These are phyloP conservation scores for Strongylocentrotus purpuratus DNA, from an alignment of 35 echinoderm and acorn worm genomes.

Conservation along the genomic window DNA sequence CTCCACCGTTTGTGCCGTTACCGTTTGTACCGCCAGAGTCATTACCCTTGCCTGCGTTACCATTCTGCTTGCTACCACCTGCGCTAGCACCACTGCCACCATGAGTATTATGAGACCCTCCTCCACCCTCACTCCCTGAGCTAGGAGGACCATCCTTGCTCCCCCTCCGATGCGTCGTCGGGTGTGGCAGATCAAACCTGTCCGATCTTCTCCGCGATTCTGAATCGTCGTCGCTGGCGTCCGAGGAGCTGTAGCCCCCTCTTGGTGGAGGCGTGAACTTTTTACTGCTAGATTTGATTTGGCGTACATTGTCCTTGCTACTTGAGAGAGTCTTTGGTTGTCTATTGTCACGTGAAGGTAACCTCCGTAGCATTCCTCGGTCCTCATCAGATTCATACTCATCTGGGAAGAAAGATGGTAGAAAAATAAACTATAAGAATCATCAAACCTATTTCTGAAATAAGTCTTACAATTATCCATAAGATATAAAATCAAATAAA, in stretches of 20 bases:
- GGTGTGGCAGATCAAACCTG: constrained; percentile 77
- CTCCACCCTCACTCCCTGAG: constrained; percentile 70
- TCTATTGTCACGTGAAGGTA: constrained; percentile 60
- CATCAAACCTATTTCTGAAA: not conserved
- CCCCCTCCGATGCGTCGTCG: constrained; percentile 73
- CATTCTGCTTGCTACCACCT: constrained; percentile 55
- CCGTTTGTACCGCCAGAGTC: constrained; percentile 62
- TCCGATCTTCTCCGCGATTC: constrained; percentile 90
- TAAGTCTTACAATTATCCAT: not conserved
- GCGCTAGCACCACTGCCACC: constrained; percentile 49
- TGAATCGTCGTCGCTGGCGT: constrained; percentile 97
- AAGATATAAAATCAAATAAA: not conserved
- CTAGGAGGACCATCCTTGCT: constrained; percentile 96
- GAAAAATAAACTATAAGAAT: not conserved
- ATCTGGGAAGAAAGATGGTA: constrained; percentile 57
- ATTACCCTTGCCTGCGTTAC: constrained; percentile 57
- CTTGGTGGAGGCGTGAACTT: constrained; percentile 53
- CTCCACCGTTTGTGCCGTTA: constrained; percentile 40
- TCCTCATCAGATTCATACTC: constrained; percentile 92
- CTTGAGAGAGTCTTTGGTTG: constrained; percentile 78
- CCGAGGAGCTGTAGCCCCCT: constrained; percentile 93
- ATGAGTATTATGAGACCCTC: constrained; percentile 62
- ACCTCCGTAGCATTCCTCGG: constrained; percentile 42
- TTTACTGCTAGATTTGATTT: constrained; percentile 74
- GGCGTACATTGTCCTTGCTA: constrained; percentile 68